These are phyloP conservation scores for Molossus alvarezi DNA, from an alignment of 2,797 vertebrate species.

Conservation along the genomic window DNA sequence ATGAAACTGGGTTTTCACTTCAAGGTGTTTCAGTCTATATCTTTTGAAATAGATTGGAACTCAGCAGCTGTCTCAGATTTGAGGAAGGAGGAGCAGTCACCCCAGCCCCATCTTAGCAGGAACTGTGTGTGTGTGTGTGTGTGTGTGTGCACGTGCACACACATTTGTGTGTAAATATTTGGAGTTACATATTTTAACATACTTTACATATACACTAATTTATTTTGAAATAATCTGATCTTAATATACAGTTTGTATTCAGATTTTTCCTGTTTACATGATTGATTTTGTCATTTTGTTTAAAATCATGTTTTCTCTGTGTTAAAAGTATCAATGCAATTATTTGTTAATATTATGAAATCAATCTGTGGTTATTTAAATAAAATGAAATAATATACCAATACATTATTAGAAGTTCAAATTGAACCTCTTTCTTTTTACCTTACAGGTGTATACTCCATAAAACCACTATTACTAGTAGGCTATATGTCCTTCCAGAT, in stretches of 20 bases:
- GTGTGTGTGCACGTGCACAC: neutral
- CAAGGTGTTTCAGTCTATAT: neutral
- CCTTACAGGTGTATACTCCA: neutral
- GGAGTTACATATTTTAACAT: constrained; percentile 28
- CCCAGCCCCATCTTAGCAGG: neutral
- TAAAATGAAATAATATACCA: constrained; percentile 25
- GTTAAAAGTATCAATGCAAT: constrained; percentile 6
- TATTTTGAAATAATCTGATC: constrained; percentile 12
- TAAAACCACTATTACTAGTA: neutral
- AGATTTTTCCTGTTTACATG: neutral
- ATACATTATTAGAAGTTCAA: neutral
- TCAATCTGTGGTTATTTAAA: constrained; percentile 15
- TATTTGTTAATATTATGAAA: neutral
- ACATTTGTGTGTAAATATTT: constrained; percentile 1
- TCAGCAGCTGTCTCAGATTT: neutral
- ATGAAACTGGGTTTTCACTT: constrained; percentile 27
- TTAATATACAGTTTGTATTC: constrained; percentile 22
- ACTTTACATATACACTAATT: constrained; percentile 17
- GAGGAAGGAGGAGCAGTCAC: neutral
- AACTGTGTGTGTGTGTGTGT: neutral
- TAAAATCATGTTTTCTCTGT: constrained; percentile 50
- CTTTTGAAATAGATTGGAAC: constrained; percentile 48
- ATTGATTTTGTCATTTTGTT: neutral
- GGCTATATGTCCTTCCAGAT: neutral
- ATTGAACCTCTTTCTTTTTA: neutral